phyloP scores from a whole-genome alignment of 2,888 invertebrate genomes.

The Acanthosepion pharaonis region DNA sequence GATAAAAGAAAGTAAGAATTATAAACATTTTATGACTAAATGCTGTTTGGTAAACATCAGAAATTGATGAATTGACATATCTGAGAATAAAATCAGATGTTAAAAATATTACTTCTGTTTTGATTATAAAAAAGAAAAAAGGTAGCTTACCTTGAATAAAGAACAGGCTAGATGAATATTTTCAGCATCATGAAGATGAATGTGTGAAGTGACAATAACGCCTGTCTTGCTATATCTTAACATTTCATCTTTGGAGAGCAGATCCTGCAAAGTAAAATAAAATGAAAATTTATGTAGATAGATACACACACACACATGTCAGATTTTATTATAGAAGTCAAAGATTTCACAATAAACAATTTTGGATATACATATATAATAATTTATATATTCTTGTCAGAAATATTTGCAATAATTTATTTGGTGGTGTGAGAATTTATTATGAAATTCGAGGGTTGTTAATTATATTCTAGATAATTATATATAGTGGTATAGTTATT shows the following conservation, averaged over 20 bases:
- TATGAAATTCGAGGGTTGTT: no score
- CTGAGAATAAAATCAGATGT: not conserved
- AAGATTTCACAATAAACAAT: no score
- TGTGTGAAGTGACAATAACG: conserved; percentile 92
- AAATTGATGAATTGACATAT: not conserved
- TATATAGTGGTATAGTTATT: no score
- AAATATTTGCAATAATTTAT: no score
- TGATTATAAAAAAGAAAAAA: not conserved
- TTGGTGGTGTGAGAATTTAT: no score
- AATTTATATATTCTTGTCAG: no score
- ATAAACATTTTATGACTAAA: no score
- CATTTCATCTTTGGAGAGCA: conserved; percentile 93
- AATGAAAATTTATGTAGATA: not conserved
- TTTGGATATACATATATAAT: not conserved
- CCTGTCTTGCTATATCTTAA: conserved; percentile 89
- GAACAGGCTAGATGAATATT: conserved; percentile 91
- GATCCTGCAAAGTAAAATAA: conserved; percentile 72
- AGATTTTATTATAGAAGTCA: no score
- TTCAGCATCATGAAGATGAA: conserved; percentile 95
- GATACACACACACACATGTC: no score
- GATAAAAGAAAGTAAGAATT: no score
- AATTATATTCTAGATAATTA: no score
- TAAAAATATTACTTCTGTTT: not conserved
- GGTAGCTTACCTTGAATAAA: conserved; percentile 86
- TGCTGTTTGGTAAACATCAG: no score